Conservation (phyloP, 2,113 vertebrate species). For the Rhegmatorhina hoffmannsi region DNA sequence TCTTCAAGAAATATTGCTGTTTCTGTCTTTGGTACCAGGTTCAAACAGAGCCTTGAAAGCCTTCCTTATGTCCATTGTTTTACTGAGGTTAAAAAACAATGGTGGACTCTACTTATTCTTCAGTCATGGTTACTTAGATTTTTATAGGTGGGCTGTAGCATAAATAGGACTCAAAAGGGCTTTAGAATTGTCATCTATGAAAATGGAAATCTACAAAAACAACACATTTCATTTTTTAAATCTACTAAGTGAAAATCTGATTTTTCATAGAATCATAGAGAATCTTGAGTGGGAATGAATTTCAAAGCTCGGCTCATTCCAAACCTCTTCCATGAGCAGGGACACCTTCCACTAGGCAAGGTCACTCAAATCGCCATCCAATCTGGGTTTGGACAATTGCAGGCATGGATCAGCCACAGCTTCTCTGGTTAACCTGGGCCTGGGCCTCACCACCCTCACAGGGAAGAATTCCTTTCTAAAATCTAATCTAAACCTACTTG, state of each 20-base stretch:
- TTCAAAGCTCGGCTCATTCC: not conserved
- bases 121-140: not conserved
- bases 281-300: not conserved
- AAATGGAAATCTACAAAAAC: not conserved
- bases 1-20: not conserved
- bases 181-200: not conserved
- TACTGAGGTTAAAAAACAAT: not conserved
- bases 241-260: not conserved
- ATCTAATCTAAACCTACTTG: no score
- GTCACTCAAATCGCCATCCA: fast-evolving
- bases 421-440: fast-evolving
- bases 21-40: not conserved
- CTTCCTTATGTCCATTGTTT: not conserved
- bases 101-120: not conserved
- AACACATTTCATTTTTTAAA: not conserved
- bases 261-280: not conserved
- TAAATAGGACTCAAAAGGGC: fast-evolving
- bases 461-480: not conserved
- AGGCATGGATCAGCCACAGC: not conserved
- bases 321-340: not conserved
- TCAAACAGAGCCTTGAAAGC: not conserved
- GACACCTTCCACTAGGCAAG: not conserved
- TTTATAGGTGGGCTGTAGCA: not conserved
- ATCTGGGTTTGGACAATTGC: not conserved
- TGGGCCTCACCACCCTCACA: no score